These are phyloP conservation scores for Ypsolopha scabrella DNA, from an alignment of 2,888 invertebrate species.

Conservation along the genomic window DNA sequence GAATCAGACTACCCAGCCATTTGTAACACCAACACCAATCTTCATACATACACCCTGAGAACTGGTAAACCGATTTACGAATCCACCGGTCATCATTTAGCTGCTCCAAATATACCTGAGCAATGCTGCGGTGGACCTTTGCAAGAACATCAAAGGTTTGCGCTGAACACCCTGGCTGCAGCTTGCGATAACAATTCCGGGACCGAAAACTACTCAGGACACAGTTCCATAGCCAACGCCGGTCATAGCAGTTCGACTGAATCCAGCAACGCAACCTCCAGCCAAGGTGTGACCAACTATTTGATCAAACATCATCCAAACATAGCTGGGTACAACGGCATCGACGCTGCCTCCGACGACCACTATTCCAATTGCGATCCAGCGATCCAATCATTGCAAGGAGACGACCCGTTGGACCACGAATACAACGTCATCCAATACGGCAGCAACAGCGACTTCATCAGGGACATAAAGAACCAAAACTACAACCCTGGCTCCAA, in stretches of 20 bases:
- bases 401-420: slow-evolving; percentile 61
- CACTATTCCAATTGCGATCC: slow-evolving; percentile 67
- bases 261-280: slow-evolving; percentile 63
- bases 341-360: slow-evolving; percentile 62
- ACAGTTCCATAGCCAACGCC: slow-evolving; percentile 69
- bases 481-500: slow-evolving; percentile 66
- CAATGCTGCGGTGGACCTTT: slow-evolving; percentile 55
- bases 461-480: slow-evolving; percentile 64
- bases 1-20: slow-evolving; percentile 88
- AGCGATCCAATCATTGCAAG: slow-evolving; percentile 59
- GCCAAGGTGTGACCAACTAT: slow-evolving; percentile 63
- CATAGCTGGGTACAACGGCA: slow-evolving; percentile 54
- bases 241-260: slow-evolving; percentile 66
- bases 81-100: slow-evolving; percentile 49
- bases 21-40: slow-evolving; percentile 87
- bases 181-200: slow-evolving; percentile 73
- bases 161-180: slow-evolving; percentile 66
- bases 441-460: slow-evolving; percentile 61
- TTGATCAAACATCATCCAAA: slow-evolving; percentile 63
- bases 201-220: slow-evolving; percentile 73
- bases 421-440: slow-evolving; percentile 68
- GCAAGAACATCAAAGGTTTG: slow-evolving; percentile 57
- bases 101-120: slow-evolving; percentile 37
- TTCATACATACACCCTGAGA: slow-evolving; percentile 84
- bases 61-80: slow-evolving; percentile 84